phyloP scores from a whole-genome alignment of 2,888 invertebrate genomes.

The Polymixis flavicincta region DNA sequence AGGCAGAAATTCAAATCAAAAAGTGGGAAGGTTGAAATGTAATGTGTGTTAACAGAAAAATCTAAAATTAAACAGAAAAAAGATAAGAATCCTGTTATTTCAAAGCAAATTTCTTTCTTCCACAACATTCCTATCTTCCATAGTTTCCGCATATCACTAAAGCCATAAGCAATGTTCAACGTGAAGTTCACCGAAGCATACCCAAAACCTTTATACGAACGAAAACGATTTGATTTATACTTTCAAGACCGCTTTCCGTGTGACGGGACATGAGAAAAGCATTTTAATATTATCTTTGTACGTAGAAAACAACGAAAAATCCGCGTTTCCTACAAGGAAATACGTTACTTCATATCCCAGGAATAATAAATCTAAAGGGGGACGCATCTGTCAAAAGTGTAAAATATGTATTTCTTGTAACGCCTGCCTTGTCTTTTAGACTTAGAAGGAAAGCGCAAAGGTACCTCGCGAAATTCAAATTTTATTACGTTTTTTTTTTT shows the following conservation, averaged over 20 bases:
- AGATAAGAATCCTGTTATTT: not conserved
- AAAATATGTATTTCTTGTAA: conserved; percentile 89
- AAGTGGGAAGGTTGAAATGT: no score
- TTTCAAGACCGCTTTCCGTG: conserved; percentile 74
- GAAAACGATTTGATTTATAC: conserved; percentile 79
- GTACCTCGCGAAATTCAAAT: no score
- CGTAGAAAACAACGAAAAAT: conserved; percentile 83
- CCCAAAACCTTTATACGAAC: conserved; percentile 67
- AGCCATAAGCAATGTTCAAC: conserved; percentile 58
- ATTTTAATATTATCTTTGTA: conserved; percentile 80
- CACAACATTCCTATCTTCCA: conserved; percentile 27
- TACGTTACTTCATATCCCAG: conserved; percentile 85
- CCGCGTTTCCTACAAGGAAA: conserved; percentile 75
- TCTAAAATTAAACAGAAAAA: not conserved
- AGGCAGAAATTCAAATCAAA: no score
- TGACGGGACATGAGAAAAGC: conserved; percentile 78
- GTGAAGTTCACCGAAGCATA: conserved; percentile 63
- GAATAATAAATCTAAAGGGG: conserved; percentile 86
- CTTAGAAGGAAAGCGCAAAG: conserved; percentile 41
- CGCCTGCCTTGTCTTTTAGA: conserved; percentile 72
- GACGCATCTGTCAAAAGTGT: conserved; percentile 89
- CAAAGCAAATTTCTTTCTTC: not conserved
- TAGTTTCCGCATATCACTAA: conserved; percentile 51
- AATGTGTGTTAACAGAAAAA: no score
- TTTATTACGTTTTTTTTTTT: no score